Percentiles rank a stretch among this genome's conserved stretches.
Conservation (phyloP, 2,113 vertebrate genomes). For the Orycteropus afer region DNA sequence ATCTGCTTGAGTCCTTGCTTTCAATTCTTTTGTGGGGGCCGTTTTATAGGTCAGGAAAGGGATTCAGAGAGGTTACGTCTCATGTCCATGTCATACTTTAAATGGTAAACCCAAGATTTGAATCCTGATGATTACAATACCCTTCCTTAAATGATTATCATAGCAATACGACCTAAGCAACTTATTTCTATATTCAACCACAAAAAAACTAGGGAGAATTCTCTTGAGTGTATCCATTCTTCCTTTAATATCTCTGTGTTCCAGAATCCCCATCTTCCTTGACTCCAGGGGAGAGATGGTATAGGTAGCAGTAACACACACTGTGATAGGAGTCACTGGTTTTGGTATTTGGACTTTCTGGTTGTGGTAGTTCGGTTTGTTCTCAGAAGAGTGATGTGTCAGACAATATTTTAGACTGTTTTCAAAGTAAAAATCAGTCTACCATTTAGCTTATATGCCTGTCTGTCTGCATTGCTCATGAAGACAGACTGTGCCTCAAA, state of each 20-base stretch:
- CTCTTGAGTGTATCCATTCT: neutral
- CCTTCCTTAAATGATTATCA: neutral
- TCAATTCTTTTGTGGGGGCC: too few species aligned
- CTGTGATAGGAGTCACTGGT: neutral
- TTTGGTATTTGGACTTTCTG: neutral
- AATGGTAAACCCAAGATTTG: neutral
- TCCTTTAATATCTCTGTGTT: neutral
- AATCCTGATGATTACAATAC: neutral
- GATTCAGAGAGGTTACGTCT: neutral
- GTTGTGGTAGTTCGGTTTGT: neutral
- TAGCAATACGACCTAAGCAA: neutral
- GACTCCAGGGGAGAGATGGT: neutral
- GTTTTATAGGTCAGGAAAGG: neutral
- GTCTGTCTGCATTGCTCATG: too few species aligned
- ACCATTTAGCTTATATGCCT: neutral
- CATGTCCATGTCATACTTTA: neutral
- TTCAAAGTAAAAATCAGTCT: neutral
- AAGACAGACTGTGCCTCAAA: too few species aligned
- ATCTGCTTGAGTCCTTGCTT: too few species aligned
- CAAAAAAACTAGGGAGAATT: neutral
- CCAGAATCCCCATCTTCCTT: neutral
- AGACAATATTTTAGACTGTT: neutral
- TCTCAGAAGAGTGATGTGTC: neutral
- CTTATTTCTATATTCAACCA: neutral
- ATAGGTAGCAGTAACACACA: rapidly evolving